Conservation (phyloP, 2,797 vertebrate genomes). For the Enteromius viviparus region DNA sequence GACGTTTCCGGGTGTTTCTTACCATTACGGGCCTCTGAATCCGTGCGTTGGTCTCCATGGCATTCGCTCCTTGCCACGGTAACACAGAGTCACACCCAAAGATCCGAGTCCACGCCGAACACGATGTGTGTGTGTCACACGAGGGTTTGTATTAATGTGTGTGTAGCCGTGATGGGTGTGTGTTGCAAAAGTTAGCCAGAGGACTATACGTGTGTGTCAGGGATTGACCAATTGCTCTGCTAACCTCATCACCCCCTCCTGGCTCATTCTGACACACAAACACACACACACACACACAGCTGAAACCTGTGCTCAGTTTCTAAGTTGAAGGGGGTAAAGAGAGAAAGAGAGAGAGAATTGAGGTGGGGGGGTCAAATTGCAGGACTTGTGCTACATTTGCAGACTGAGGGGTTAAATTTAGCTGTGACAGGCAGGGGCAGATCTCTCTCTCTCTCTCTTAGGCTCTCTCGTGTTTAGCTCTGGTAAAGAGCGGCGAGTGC, state of each 20-base stretch:
- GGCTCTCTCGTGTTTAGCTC: constrained; percentile 44
- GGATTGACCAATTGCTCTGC: constrained; percentile 67
- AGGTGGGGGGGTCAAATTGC: constrained; percentile 78
- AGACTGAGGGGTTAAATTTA: constrained; percentile 85
- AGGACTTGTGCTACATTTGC: constrained; percentile 87
- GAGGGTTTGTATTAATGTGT: constrained; percentile 41
- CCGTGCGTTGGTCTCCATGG: constrained; percentile 81
- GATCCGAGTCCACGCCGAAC: constrained; percentile 64
- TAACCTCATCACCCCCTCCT: constrained; percentile 65
- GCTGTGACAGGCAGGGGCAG: constrained; percentile 67
- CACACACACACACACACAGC: constrained; percentile 64
- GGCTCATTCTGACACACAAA: constrained; percentile 61
- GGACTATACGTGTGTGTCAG: constrained; percentile 61
- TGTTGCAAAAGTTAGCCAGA: constrained; percentile 49
- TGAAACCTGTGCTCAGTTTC: constrained; percentile 78
- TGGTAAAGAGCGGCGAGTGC: constrained; percentile 68
- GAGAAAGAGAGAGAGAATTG: constrained; percentile 62
- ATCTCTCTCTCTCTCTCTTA: constrained; percentile 40
- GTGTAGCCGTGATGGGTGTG: constrained; percentile 46
- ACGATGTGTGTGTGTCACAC: constrained; percentile 48
- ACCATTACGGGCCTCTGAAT: constrained; percentile 80
- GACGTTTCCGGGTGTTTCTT: constrained; percentile 68
- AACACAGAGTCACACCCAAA: constrained; percentile 70
- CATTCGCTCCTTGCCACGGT: constrained; percentile 75
- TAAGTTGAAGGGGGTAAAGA: constrained; percentile 27